Conservation (phyloP, 2,113 vertebrate genomes). For the Gorilla gorilla region DNA sequence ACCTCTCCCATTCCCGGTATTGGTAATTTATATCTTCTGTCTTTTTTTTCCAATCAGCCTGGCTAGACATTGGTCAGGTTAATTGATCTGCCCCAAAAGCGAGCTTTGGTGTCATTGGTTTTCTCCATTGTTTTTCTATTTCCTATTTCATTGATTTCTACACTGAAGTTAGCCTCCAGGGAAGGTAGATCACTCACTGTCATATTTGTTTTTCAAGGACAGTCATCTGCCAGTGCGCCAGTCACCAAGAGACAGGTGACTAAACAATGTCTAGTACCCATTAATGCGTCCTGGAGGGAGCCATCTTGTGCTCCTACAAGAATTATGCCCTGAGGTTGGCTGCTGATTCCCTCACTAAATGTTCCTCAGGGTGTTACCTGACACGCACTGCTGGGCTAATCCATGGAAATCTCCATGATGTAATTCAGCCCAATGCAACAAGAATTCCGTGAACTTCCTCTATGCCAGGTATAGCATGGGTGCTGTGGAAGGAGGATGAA, state of each 20-base stretch:
- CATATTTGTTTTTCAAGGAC: neutral
- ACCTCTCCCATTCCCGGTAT: neutral
- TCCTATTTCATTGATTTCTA: neutral
- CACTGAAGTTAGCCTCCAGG: neutral
- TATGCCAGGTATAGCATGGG: neutral
- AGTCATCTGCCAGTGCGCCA: neutral
- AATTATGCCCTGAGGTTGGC: neutral
- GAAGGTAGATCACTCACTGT: neutral
- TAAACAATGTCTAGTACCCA: neutral
- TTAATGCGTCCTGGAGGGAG: neutral
- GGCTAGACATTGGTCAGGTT: neutral
- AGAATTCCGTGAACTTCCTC: neutral
- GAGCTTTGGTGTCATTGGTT: neutral
- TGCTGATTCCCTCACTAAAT: neutral
- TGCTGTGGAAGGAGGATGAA: neutral
- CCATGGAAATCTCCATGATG: neutral
- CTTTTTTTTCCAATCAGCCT: neutral
- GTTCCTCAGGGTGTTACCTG: neutral
- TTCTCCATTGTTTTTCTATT: neutral
- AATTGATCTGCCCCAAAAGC: neutral
- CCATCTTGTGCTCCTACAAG: neutral
- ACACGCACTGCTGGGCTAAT: neutral
- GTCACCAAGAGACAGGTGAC: neutral
- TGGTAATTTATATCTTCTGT: neutral
- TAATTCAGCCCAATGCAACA: neutral